Base-by-base conservation (phyloP, 1,140 invertebrate species). In the Popillia japonica region DNA sequence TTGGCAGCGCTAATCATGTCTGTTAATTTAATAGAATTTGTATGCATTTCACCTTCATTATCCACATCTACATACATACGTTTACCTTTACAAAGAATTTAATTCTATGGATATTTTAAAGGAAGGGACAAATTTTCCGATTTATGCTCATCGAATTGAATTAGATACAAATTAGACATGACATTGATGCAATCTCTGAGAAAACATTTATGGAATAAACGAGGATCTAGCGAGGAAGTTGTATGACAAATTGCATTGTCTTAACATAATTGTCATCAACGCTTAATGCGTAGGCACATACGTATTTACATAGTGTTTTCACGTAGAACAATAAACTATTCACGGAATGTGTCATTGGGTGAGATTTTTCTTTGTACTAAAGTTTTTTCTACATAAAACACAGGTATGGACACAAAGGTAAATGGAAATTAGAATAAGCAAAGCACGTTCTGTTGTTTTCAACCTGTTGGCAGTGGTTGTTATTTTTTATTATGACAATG, bases 121-220 rank as follows among this genome's bases (percentile, higher is more conserved):
- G 48, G 48, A 55, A 55, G 48, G 17, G 48, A 17, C 48, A n/a
- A 17, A 55, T 55, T 17, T 20, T 55, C 17, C 48, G 48, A 55
- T n/a, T 55, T 55, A 55, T n/a, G 14, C 48, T 55, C 48, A 17
- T 55, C 48, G 48, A 55, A 55, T 55, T 55, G 48, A 55, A 55
- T 55, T 55, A n/a, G 14, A 55, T 55, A n/a, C 48, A 20, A 55
- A 17, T 55, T 55, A 55, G 48, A 55, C 48, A 55, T 17, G 48
- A 55, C 48, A 55, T 55, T 55, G 48, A 55, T 55, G 48, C 48
- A 55, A 55, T 6, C 48, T 55, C 14, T 17, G 14, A 17, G 6
- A 55, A 55, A 55, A 17, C 17, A 17, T 55, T 55, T 55, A 17
- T n/a, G 17, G 11, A 55, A 55, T 55, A 17, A 17, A 17, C 6